These are phyloP conservation scores for Micropoecilia bifurca DNA, from an alignment of 2,797 vertebrate species.

Conservation along the genomic window DNA sequence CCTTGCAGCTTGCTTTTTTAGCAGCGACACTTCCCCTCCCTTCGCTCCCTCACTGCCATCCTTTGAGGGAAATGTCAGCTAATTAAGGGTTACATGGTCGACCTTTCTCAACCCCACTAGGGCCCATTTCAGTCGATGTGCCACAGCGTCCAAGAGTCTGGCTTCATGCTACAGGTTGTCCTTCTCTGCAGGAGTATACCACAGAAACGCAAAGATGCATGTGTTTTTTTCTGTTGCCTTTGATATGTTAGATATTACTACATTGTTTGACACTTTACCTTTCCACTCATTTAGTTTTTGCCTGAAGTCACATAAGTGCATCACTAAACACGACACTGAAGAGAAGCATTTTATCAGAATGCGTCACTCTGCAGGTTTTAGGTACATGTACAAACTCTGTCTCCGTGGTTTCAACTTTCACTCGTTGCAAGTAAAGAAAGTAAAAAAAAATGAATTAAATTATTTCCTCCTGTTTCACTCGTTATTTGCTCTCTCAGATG, in stretches of 20 bases:
- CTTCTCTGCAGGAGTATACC: slow-evolving; percentile 1
- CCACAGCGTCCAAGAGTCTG: slow-evolving; percentile 11
- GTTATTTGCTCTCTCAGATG: neutral
- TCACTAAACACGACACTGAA: neutral
- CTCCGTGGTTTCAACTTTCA: slow-evolving; percentile 1
- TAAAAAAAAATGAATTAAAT: neutral
- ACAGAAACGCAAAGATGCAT: slow-evolving; percentile 9
- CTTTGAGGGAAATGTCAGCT: slow-evolving; percentile 82
- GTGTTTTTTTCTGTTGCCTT: slow-evolving; percentile 31
- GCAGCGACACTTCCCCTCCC: slow-evolving; percentile 22
- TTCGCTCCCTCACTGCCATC: slow-evolving; percentile 25
- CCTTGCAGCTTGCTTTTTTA: slow-evolving; percentile 28
- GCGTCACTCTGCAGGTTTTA: slow-evolving; percentile 8
- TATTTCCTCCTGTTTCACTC: neutral
- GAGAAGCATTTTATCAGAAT: slow-evolving; percentile 10
- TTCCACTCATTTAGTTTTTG: slow-evolving; percentile 11
- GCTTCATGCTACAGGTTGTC: slow-evolving; percentile 48
- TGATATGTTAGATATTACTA: slow-evolving; percentile 53
- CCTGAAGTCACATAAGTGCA: slow-evolving; percentile 11
- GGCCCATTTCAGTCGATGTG: slow-evolving; percentile 20
- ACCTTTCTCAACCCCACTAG: slow-evolving; percentile 71
- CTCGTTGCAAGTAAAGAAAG: neutral
- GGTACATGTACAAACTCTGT: neutral
- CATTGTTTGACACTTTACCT: slow-evolving; percentile 32
- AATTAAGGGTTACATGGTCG: slow-evolving; percentile 76